Evolutionary conservation across 2,888 invertebrate genomes (phyloP).

Genomic region (Coecobrya sp.): DNA sequence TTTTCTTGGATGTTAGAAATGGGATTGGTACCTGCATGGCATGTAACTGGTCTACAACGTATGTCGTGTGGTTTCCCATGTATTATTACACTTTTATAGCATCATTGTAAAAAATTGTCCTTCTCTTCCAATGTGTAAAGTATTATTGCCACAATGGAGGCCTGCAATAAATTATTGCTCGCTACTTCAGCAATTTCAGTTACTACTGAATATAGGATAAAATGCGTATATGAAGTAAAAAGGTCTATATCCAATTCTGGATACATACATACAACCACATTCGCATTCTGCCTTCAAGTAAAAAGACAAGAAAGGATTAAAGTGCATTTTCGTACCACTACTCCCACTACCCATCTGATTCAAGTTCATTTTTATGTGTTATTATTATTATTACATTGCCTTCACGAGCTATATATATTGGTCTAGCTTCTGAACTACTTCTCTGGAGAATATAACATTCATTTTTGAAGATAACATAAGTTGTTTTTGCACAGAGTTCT

Average conservation of each 20-base stretch:
- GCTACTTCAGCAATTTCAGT: conserved; percentile 69
- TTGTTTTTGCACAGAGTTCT: conserved; percentile 3
- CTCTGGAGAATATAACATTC: conserved; percentile 28
- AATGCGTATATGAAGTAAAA: not conserved
- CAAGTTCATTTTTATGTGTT: conserved; percentile 70
- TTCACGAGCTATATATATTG: not conserved
- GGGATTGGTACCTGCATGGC: not conserved
- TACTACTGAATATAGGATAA: not conserved
- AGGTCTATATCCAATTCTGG: not conserved
- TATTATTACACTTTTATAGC: conserved; percentile 70
- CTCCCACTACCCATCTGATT: conserved; percentile 38
- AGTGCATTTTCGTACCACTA: conserved; percentile 54
- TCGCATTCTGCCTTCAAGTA: conserved; percentile 43
- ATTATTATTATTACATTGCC: conserved; percentile 57
- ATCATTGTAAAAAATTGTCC: conserved; percentile 73
- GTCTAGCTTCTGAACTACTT: not conserved
- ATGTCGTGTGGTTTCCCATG: conserved; percentile 33
- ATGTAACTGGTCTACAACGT: not conserved
- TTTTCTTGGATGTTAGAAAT: conserved; percentile 31
- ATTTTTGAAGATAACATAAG: conserved; percentile 47
- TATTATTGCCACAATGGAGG: conserved; percentile 71
- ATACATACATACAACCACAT: not conserved
- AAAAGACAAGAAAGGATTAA: conserved; percentile 74
- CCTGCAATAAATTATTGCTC: conserved; percentile 74
- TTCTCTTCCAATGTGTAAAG: conserved; percentile 64